Evolutionary conservation across 2,888 invertebrate genomes (phyloP).

Genomic region (Elegia similella): DNA sequence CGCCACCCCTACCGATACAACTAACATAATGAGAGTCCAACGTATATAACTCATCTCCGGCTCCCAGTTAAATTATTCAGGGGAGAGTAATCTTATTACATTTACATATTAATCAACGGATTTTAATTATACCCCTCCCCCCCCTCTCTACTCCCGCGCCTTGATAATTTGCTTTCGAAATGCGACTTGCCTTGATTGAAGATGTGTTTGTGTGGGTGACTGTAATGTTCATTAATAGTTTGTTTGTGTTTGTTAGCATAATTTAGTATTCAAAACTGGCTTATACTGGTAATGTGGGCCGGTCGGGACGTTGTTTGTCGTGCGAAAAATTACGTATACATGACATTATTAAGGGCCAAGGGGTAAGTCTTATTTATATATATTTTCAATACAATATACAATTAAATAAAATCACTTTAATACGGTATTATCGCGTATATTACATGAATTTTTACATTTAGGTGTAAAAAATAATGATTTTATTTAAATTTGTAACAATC

Average conservation of each 20-base stretch:
- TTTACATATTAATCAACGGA: slow-evolving; percentile 99
- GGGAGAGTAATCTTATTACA: slow-evolving; percentile 98
- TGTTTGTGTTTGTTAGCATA: slow-evolving; percentile 48
- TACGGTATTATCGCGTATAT: too few relatives aligned
- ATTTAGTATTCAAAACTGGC: slow-evolving; percentile 38
- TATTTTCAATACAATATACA: not conserved
- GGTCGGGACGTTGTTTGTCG: not conserved
- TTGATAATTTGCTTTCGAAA: slow-evolving; percentile 79
- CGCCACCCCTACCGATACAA: slow-evolving; percentile 49
- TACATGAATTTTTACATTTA: too few relatives aligned
- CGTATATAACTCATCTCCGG: slow-evolving; percentile 77
- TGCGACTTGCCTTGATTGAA: slow-evolving; percentile 76
- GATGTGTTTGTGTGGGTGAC: slow-evolving; percentile 57
- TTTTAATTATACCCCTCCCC: slow-evolving; percentile 95
- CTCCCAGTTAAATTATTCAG: slow-evolving; percentile 87
- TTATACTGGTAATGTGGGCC: slow-evolving; percentile 27
- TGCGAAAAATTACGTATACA: not conserved
- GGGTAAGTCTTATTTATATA: not conserved
- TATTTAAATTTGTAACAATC: too few relatives aligned
- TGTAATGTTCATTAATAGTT: slow-evolving; percentile 60
- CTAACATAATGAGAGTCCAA: slow-evolving; percentile 69
- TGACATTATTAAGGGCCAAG: not conserved
- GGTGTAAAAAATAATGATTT: too few relatives aligned
- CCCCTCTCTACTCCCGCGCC: slow-evolving; percentile 50
- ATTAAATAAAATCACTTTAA: not conserved